Evolutionary conservation across 2,113 vertebrate genomes (phyloP), one percentile per base, ranked within the genome.

Genomic region (Phoenicopterus ruber): DNA sequence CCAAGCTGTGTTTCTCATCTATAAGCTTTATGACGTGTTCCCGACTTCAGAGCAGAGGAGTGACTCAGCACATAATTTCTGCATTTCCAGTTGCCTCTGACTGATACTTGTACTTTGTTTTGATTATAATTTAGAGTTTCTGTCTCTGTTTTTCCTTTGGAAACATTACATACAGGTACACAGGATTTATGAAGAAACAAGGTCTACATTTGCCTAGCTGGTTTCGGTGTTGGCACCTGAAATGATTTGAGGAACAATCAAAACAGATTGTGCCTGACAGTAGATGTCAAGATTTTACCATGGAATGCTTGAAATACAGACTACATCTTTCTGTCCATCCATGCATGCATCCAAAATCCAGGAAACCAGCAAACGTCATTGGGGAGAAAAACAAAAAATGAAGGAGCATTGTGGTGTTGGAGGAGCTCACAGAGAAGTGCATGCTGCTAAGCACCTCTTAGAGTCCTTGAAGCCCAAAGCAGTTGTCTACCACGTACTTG

Each of bases 141-240:
- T 52, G 9, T 57, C 21, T 63, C 32, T 46, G 3, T 14, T 78
- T 67, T 58, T 42, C 15, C 73, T 94, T 77, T 80, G 34, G 74
- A 94, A 95, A 65, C 1, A 6, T 32, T 63, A 52, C 34, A 57
- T 54, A 50, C 6, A 89, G 62, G 54, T 76, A 34, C 19, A n/a
- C 17, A 29, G 55, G 54, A 80, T 91, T 96, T 93, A 96, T 93
- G 63, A 82, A 32, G 66, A 93, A 95, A 49, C 80, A 84, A 74
- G 87, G n/a, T 90, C 74, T 82, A 36, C 13, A 38, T 84, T 73
- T 86, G 38, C 55, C 42, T 87, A 32, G 11, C 67, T 76, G 18
- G 9, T 80, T 87, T 74, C 65, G 17, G 36, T 78, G 46, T 31
- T 90, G 82, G 63, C 49, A 90, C 18, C 11, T 22, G 78, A 63